Evolutionary conservation across 30 jellyfish, hydroid and myxozoan species (phyloP).

Genomic region (Pelagia noctiluca): DNA sequence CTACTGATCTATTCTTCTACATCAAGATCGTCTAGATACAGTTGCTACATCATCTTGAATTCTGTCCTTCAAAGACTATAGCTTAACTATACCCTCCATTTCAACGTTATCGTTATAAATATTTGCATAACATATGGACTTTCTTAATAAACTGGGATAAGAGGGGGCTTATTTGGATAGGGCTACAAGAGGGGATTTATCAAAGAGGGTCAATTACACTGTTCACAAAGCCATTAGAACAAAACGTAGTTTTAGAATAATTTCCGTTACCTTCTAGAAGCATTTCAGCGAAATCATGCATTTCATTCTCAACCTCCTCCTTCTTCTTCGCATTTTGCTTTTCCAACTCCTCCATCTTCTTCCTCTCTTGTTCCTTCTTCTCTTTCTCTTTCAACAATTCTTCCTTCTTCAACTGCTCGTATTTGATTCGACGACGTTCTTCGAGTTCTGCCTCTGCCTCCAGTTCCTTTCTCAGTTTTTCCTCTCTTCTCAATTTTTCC

Average conservation of each 20-base stretch:
- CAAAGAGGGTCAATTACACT: no score
- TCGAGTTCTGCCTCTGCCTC: slow-evolving; percentile 69
- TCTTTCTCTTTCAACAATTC: slow-evolving; percentile 34
- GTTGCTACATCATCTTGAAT: no score
- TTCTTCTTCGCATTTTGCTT: slow-evolving; percentile 62
- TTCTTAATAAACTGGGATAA: no score
- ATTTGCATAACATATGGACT: no score
- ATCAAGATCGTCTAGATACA: no score
- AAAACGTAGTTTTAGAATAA: background rate
- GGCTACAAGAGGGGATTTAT: no score
- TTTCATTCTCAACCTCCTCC: slow-evolving; percentile 58
- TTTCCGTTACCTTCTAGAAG: slow-evolving; percentile 82
- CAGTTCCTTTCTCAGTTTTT: slow-evolving; percentile 37
- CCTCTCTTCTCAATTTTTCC: slow-evolving; percentile 59
- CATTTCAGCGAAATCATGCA: slow-evolving; percentile 93
- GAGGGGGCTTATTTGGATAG: no score
- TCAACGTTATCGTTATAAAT: no score
- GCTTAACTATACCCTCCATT: no score
- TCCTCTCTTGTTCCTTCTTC: slow-evolving; percentile 44
- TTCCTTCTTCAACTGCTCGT: slow-evolving; percentile 41
- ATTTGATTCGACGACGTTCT: slow-evolving; percentile 46
- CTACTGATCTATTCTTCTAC: no score
- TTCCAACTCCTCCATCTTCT: slow-evolving; percentile 35
- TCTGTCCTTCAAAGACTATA: no score
- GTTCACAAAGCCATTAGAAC: no score